Percentiles rank a stretch among this genome's conserved stretches.
phyloP scores from a whole-genome alignment of 2,797 vertebrate species.

The Lithobates pipiens region DNA sequence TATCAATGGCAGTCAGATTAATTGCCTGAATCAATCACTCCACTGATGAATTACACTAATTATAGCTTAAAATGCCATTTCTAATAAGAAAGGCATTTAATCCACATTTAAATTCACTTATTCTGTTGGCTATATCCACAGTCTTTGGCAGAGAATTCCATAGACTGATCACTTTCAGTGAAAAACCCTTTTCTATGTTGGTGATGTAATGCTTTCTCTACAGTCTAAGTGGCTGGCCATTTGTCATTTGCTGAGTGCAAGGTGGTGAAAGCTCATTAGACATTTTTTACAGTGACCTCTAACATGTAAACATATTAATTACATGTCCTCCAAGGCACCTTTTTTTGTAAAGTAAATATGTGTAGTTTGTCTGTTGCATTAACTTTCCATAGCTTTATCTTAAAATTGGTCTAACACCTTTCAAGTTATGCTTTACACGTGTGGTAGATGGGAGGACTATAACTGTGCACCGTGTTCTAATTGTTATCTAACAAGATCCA shows the following conservation, averaged over 20 bases:
- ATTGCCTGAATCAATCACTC: neutral
- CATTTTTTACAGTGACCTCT: neutral
- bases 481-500: too few relatives aligned
- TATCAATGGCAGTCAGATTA: neutral
- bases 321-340: too few relatives aligned
- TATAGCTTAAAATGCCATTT: neutral
- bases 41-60: neutral
- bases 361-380: too few relatives aligned
- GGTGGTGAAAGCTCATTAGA: too few relatives aligned
- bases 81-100: neutral
- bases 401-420: too few relatives aligned
- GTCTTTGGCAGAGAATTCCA: neutral
- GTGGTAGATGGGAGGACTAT: too few relatives aligned
- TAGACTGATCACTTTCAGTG: neutral
- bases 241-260: neutral
- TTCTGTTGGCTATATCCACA: neutral
- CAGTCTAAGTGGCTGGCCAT: neutral
- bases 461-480: too few relatives aligned
- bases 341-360: too few relatives aligned
- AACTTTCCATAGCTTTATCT: too few relatives aligned
- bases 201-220: neutral
- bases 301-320: neutral
- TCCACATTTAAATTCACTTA: constrained; percentile 1
- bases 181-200: neutral
- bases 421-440: too few relatives aligned